A percentile compares a stretch with the other conserved stretches of the same genome.
Evolutionary conservation across 2,113 vertebrate species (phyloP).

Genomic region (Dasyornis broadbenti): DNA sequence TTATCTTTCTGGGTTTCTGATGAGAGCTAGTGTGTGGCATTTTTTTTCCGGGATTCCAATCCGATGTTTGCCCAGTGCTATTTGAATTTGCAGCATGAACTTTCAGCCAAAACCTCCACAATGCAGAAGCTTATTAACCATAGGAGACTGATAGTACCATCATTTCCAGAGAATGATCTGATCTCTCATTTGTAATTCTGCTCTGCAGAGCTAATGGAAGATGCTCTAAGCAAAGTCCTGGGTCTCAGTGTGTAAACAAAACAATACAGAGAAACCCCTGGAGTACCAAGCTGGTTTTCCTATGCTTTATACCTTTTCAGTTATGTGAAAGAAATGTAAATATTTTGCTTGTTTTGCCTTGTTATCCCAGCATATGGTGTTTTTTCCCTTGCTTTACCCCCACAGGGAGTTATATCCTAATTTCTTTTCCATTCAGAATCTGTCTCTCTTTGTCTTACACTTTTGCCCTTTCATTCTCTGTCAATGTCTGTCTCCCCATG

Average conservation of each 20-base stretch:
- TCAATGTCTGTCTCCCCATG: not conserved
- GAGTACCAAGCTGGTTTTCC: not conserved
- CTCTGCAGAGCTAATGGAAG: constrained; percentile 22
- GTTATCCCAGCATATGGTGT: not conserved
- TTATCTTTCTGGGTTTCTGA: not conserved
- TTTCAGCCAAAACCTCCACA: not conserved
- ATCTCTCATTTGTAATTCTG: constrained; percentile 46
- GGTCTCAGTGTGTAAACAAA: not conserved
- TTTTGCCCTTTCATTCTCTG: not conserved
- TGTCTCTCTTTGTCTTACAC: not conserved
- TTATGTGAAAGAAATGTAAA: constrained; percentile 20
- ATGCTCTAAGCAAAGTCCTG: not conserved
- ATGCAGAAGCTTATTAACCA: constrained; percentile 10
- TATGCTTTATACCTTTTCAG: not conserved
- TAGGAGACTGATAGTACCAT: constrained; percentile 33
- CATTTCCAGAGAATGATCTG: constrained; percentile 30
- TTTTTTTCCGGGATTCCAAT: constrained; percentile 6
- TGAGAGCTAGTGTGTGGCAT: not conserved
- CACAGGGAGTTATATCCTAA: not conserved
- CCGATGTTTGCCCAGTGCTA: not conserved
- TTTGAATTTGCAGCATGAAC: constrained; percentile 48
- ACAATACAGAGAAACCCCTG: not conserved
- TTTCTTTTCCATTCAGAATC: not conserved
- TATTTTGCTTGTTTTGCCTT: not conserved
- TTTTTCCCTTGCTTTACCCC: not conserved